A percentile compares a stretch with the other conserved stretches of the same genome.
These are phyloP conservation scores for Labia minor DNA, from an alignment of 2,888 invertebrate species.

Conservation along the genomic window DNA sequence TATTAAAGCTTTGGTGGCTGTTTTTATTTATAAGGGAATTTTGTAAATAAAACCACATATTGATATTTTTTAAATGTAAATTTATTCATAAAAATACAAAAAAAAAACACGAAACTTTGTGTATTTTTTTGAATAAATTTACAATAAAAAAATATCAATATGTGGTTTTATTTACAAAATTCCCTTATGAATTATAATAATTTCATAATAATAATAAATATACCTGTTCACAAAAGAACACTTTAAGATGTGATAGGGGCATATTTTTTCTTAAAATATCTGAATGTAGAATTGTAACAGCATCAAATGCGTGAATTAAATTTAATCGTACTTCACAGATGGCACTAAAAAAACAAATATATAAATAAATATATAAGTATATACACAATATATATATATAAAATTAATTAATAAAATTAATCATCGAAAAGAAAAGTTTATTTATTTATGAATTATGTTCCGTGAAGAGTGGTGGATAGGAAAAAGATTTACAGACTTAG, in stretches of 20 bases:
- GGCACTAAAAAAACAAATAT: slow-evolving; percentile 35
- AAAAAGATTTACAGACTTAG: background rate
- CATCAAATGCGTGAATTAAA: slow-evolving; percentile 57
- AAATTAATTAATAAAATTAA: background rate
- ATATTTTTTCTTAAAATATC: slow-evolving; percentile 54
- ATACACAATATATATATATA: background rate
- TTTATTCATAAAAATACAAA: too few species aligned
- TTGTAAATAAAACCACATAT: too few species aligned
- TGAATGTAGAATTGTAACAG: slow-evolving; percentile 48
- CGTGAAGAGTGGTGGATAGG: background rate
- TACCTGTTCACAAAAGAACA: slow-evolving; percentile 59
- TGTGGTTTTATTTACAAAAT: too few species aligned
- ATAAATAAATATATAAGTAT: background rate
- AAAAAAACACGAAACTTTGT: too few species aligned
- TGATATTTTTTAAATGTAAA: too few species aligned
- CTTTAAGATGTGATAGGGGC: slow-evolving; percentile 61
- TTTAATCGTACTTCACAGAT: slow-evolving; percentile 48
- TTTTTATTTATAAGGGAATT: too few species aligned
- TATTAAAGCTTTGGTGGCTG: too few species aligned
- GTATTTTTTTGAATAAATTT: too few species aligned
- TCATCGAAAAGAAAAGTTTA: too few species aligned
- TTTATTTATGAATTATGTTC: background rate
- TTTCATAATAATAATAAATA: too few species aligned
- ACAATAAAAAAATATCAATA: too few species aligned
- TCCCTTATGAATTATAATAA: too few species aligned